Conservation (phyloP, 2,888 invertebrate genomes). For the Eurytoma adleriae region DNA sequence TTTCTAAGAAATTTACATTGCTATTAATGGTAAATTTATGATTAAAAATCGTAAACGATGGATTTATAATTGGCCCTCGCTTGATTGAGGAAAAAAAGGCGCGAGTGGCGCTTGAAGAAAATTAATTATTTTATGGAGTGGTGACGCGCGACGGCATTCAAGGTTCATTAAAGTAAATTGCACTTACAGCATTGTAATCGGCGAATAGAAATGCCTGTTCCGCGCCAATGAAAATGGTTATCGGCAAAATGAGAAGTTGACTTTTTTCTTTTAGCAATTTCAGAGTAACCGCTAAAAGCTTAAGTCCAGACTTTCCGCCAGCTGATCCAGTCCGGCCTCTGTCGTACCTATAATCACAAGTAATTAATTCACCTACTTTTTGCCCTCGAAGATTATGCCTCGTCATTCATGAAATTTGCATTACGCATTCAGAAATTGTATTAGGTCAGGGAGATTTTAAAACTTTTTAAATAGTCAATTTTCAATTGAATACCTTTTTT, state of each 20-base stretch:
- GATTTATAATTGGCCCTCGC: background rate
- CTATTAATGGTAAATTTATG: no score
- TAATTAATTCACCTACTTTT: slow-evolving; percentile 6
- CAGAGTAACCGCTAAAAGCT: slow-evolving; percentile 86
- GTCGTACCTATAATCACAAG: slow-evolving; percentile 78
- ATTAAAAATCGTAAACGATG: no score
- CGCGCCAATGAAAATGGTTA: slow-evolving; percentile 95
- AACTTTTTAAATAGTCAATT: no score
- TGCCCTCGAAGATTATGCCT: background rate
- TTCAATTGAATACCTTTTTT: no score
- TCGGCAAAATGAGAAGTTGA: slow-evolving; percentile 90
- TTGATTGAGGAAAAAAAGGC: slow-evolving; percentile 7
- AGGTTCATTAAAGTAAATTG: slow-evolving; percentile 24
- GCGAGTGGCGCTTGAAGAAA: background rate
- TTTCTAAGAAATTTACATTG: no score
- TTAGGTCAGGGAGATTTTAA: no score
- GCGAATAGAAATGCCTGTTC: slow-evolving; percentile 95
- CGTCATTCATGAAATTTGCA: background rate
- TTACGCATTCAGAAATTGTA: no score
- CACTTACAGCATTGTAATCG: slow-evolving; percentile 85
- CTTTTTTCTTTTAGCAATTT: slow-evolving; percentile 86
- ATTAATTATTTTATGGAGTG: slow-evolving; percentile 41
- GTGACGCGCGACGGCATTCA: background rate
- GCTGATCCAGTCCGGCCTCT: slow-evolving; percentile 79
- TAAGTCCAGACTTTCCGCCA: slow-evolving; percentile 81